Percentiles rank a stretch among this genome's conserved stretches.
Conservation (phyloP, 1,140 invertebrate species). For the Carcinoscorpius rotundicauda region DNA sequence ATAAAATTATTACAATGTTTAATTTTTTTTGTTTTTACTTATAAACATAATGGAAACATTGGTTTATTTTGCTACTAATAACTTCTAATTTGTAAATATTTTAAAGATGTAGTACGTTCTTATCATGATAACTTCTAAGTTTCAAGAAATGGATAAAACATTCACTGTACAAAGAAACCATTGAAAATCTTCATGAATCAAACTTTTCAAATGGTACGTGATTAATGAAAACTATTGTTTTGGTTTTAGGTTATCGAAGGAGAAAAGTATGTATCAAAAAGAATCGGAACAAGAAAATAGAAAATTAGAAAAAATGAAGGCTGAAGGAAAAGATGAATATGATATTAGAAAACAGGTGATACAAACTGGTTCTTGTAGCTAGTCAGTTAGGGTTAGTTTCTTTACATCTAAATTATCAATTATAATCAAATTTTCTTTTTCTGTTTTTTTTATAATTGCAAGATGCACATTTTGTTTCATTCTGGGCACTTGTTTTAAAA, state of each 20-base stretch:
- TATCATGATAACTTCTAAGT: too few relatives aligned
- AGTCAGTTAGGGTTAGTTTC: not conserved
- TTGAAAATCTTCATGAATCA: too few relatives aligned
- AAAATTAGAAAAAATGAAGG: slow-evolving; percentile 61
- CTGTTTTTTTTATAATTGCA: not conserved
- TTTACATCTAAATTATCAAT: not conserved
- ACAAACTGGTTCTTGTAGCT: slow-evolving; percentile 1
- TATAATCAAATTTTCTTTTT: not conserved
- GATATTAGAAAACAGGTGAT: slow-evolving; percentile 60
- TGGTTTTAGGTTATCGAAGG: slow-evolving; percentile 56
- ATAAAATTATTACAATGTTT: too few relatives aligned
- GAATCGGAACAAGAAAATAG: slow-evolving; percentile 60
- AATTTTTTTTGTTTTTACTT: too few relatives aligned
- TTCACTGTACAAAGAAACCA: too few relatives aligned
- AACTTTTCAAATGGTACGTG: too few relatives aligned
- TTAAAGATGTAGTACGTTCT: too few relatives aligned
- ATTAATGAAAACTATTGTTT: too few relatives aligned
- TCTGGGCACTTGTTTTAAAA: not conserved
- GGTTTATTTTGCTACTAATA: too few relatives aligned
- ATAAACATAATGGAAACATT: too few relatives aligned
- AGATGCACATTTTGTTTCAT: slow-evolving; percentile 4
- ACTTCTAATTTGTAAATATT: too few relatives aligned
- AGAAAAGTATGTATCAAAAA: slow-evolving; percentile 73
- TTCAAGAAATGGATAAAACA: too few relatives aligned
- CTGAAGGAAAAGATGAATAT: slow-evolving; percentile 63